Evolutionary conservation across 2,797 vertebrate species (phyloP), one percentile per base, ranked within the genome.

Genomic region (Manis crassicaudata): DNA sequence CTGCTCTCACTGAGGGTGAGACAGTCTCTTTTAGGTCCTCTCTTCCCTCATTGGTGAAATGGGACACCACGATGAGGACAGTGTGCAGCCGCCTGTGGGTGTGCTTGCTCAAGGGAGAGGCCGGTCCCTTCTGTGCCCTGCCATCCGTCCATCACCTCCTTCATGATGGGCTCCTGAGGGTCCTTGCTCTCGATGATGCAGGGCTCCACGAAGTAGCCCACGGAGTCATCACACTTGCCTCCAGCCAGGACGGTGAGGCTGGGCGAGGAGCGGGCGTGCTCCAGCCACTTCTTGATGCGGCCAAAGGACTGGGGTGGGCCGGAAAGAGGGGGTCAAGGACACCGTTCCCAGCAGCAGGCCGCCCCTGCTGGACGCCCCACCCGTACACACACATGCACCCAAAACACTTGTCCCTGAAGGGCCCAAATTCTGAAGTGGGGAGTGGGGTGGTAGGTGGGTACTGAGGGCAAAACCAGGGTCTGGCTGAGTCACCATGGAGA

Each of bases 191-290:
- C 98, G 10, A 99, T 92, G 32, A 99, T 99, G 87, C 99, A 99
- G 0, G 99, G 99, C 94, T 99, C 98, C 87, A 99, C 98, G 3
- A 98, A 99, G 98, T 99, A 99, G 0, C 99, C 99, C 4, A 99
- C 98, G 0, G 92, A 97, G 93, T 99, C 97, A 0, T 99, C 98
- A 2, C 99, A 99, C 70, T 98, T 96, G 0, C 99, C 99, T 0
- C 99, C 99, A 0, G 99, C 99, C n/a, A 99, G 96, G 96, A 99
- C 43, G 27, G 95, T 98, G 73, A 99, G 98, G 92, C 95, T 99
- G 14, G 99, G 95, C 0, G 99, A 99, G 0, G 98, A 98, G 96
- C 97, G 98, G 23, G 99, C 99, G 0, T 99, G 99, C 7, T 99
- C 98, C 1, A 99, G 97, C 99, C 99, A 99, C 65, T 97, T 98